Conservation (phyloP, 2,888 invertebrate genomes). For the Lycia hirtaria region DNA sequence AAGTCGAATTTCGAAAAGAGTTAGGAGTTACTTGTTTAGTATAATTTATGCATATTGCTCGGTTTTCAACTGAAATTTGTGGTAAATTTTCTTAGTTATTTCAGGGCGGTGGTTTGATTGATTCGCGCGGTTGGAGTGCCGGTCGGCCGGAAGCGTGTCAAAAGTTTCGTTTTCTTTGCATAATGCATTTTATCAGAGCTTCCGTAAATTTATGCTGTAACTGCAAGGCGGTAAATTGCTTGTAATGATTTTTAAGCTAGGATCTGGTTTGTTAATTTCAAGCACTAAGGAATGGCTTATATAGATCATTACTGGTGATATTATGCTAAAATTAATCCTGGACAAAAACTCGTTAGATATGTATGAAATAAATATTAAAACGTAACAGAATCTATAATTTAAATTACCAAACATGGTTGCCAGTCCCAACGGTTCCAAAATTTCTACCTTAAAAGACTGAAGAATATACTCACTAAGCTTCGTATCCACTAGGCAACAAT, state of each 20-base stretch:
- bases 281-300: no score
- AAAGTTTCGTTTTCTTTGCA: conserved; percentile 11
- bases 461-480: no score
- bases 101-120: neutral
- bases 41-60: conserved; percentile 36
- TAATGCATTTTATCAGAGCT: conserved; percentile 7
- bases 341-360: no score
- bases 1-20: conserved; percentile 28
- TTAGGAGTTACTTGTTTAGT: conserved; percentile 32
- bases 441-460: no score
- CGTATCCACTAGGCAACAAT: no score
- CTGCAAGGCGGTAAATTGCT: conserved; percentile 4
- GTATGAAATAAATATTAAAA: no score
- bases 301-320: no score
- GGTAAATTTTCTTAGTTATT: conserved; percentile 1
- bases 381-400: no score
- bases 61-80: conserved; percentile 16
- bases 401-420: no score
- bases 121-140: neutral
- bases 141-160: conserved; percentile 1
- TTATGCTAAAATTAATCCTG: no score
- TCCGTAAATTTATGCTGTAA: conserved; percentile 8
- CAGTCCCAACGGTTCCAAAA: no score
- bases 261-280: neutral
- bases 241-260: conserved; percentile 1